These are phyloP conservation scores for Picathartes gymnocephalus DNA, from an alignment of 2,113 vertebrate genomes.

Conservation along the genomic window DNA sequence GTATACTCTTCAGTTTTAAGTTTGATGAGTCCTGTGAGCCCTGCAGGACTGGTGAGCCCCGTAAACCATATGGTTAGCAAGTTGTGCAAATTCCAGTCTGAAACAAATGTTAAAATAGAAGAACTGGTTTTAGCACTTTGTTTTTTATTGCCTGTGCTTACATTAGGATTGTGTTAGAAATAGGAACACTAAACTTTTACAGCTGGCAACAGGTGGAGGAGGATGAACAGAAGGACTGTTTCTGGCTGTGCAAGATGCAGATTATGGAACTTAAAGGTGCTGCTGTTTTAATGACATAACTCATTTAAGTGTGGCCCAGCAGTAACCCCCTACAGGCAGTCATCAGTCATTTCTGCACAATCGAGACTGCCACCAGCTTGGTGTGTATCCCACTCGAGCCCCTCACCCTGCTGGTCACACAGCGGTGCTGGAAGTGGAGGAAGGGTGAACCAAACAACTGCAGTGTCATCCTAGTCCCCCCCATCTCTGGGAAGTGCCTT, in stretches of 20 bases:
- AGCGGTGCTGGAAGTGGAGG: rapidly evolving
- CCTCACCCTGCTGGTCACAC: rapidly evolving
- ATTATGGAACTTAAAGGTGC: background rate
- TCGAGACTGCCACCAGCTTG: rapidly evolving
- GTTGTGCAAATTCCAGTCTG: background rate
- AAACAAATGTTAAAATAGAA: constrained; percentile 16
- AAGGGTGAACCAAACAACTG: background rate
- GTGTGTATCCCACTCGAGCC: rapidly evolving
- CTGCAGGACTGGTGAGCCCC: background rate
- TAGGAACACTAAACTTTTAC: background rate
- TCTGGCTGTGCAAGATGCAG: background rate
- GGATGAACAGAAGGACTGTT: background rate
- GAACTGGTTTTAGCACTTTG: background rate
- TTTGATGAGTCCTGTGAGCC: constrained; percentile 26
- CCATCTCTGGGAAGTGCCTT: background rate
- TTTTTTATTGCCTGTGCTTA: background rate
- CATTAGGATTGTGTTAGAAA: background rate
- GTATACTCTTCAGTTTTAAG: background rate
- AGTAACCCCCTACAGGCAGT: background rate
- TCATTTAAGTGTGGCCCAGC: background rate
- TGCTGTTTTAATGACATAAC: background rate
- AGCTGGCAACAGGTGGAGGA: constrained; percentile 2
- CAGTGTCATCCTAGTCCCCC: background rate
- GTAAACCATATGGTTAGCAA: background rate
- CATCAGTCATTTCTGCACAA: background rate